Conservation (phyloP, 2,888 invertebrate species). For the Athetis lepigone region DNA sequence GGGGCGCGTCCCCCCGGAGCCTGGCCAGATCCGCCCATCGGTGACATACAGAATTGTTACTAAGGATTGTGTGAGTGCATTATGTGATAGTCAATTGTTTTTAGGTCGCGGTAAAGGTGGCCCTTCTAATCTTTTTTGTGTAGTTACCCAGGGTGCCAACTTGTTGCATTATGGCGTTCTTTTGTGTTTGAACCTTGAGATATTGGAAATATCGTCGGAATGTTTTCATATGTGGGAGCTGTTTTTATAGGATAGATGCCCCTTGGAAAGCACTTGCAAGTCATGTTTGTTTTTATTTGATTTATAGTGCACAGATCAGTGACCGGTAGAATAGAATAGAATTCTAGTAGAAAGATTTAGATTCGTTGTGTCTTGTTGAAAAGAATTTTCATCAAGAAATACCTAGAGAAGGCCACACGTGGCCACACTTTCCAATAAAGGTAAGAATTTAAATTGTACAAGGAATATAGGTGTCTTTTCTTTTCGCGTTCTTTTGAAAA, state of each 20-base stretch:
- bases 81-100: conserved; percentile 3
- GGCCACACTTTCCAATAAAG: neutral
- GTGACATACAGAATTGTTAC: no score
- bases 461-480: neutral
- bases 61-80: neutral
- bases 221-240: conserved; percentile 30
- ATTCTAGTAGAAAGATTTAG: neutral
- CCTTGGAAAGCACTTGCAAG: conserved; percentile 2
- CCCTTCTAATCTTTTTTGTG: conserved; percentile 27
- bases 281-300: neutral
- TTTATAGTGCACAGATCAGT: neutral
- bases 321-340: neutral
- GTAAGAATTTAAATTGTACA: neutral
- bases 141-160: conserved; percentile 33
- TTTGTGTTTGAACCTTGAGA: conserved; percentile 33
- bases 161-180: conserved; percentile 59
- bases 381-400: neutral
- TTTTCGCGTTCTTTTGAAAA: neutral
- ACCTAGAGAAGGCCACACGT: neutral
- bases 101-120: neutral
- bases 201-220: conserved; percentile 31
- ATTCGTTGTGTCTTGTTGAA: neutral
- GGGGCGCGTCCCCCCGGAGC: no score
- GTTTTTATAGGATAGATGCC: conserved; percentile 19
- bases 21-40: no score